phyloP scores from a whole-genome alignment of 2,113 vertebrate species.

The Notarius quadriscutis region DNA sequence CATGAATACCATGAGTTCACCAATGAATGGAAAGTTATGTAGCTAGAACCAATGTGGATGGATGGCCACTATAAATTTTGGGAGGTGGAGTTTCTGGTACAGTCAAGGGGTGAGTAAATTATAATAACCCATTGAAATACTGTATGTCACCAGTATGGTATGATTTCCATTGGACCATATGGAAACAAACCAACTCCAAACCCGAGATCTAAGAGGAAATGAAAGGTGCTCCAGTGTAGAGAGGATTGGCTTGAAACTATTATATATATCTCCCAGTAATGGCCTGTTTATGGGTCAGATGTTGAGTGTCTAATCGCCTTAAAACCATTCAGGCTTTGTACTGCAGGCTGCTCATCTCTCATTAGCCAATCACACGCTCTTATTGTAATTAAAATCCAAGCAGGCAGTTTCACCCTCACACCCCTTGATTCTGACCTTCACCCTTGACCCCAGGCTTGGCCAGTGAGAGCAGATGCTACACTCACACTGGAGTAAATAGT shows the following conservation, averaged over 20 bases:
- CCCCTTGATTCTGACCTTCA: slow-evolving; percentile 31
- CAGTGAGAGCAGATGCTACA: slow-evolving; percentile 6
- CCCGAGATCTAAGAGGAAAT: not conserved
- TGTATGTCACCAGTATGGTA: not conserved
- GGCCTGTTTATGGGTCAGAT: slow-evolving; percentile 32
- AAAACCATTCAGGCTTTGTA: slow-evolving; percentile 31
- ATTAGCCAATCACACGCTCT: slow-evolving; percentile 28
- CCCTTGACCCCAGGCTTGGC: not conserved
- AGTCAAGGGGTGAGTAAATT: not conserved
- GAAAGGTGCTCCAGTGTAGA: not conserved
- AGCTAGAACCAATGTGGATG: not conserved
- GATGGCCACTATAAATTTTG: not conserved
- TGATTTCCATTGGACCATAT: not conserved
- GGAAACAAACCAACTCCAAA: not conserved
- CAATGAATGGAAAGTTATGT: not conserved
- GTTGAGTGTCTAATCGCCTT: slow-evolving; percentile 22
- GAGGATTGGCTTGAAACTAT: not conserved
- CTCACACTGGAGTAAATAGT: not conserved
- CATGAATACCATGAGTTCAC: too few species aligned
- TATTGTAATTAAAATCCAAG: slow-evolving; percentile 40
- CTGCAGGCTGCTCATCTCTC: slow-evolving; percentile 23
- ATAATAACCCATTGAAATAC: not conserved
- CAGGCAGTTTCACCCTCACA: slow-evolving; percentile 16
- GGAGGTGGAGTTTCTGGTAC: not conserved
- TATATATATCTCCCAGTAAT: not conserved